Percentiles rank a stretch among this genome's conserved stretches.
These are phyloP conservation scores for Myocastor coypus DNA, from an alignment of 2,113 vertebrate genomes.

Conservation along the genomic window DNA sequence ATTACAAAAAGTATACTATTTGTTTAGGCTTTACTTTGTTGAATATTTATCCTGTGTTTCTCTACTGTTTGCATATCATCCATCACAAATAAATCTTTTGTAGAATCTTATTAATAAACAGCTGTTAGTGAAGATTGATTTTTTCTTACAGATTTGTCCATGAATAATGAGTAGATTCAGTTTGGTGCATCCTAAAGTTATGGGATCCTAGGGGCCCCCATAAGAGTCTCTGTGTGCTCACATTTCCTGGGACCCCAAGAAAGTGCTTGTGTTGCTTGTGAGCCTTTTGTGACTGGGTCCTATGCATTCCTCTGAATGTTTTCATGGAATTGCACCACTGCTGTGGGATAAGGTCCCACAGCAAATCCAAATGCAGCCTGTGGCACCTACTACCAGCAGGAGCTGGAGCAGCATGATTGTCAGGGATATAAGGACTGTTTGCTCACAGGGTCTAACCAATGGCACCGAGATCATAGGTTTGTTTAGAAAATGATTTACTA, in stretches of 20 bases:
- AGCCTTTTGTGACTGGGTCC: neutral
- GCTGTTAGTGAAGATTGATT: neutral
- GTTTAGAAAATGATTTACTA: constrained; percentile 17
- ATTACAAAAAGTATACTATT: constrained; percentile 44
- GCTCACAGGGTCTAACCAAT: neutral
- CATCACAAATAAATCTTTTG: neutral
- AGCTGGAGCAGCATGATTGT: neutral
- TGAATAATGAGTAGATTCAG: neutral
- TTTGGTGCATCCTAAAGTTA: neutral
- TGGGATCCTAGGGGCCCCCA: neutral
- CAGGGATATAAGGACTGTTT: neutral
- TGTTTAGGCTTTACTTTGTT: neutral
- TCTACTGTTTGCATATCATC: neutral
- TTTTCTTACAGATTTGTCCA: neutral
- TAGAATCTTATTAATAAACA: neutral
- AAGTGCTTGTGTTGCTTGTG: neutral
- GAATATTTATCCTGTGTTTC: neutral
- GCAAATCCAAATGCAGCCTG: accelerated
- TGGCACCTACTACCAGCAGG: neutral
- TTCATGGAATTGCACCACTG: no score
- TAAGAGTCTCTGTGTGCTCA: neutral
- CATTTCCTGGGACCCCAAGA: neutral
- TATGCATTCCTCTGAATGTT: neutral
- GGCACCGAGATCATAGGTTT: neutral
- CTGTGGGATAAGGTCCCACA: neutral